A percentile compares a stretch with the other conserved stretches of the same genome.
Evolutionary conservation across 1,140 invertebrate genomes (phyloP).

Genomic region (Drosophila arizonae): DNA sequence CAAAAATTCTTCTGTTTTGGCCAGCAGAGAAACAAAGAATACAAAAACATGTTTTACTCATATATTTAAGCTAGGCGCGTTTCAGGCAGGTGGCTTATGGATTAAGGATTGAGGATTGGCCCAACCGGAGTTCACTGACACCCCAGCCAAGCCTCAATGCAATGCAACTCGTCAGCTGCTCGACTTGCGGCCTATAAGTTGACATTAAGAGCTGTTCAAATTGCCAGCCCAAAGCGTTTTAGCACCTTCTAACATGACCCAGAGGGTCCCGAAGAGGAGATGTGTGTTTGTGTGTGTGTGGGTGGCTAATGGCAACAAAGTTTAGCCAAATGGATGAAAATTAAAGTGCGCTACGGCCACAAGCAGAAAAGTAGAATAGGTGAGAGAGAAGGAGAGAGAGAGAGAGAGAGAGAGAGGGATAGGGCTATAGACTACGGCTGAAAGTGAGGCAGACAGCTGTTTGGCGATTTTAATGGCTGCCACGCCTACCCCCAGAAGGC

Average conservation of each 20-base stretch:
- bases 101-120: constrained; percentile 50
- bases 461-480: constrained; percentile 48
- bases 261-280: neutral
- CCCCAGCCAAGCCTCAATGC: constrained; percentile 33
- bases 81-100: constrained; percentile 66
- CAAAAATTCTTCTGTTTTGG: constrained; percentile 74
- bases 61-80: constrained; percentile 59
- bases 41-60: constrained; percentile 7
- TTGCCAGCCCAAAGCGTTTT: constrained; percentile 63
- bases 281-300: constrained; percentile 4
- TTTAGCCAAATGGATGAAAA: constrained; percentile 41
- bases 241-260: constrained; percentile 54
- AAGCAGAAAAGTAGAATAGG: too few relatives aligned
- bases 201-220: constrained; percentile 55
- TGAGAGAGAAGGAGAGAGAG: constrained; percentile 3
- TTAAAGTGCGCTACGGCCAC: neutral
- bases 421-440: neutral
- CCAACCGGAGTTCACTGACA: constrained; percentile 59
- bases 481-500: constrained; percentile 41
- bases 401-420: neutral
- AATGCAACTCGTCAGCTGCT: constrained; percentile 45
- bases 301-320: constrained; percentile 49
- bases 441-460: constrained; percentile 22
- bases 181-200: constrained; percentile 5
- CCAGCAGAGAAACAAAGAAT: constrained; percentile 29